Conservation (phyloP, 2,888 invertebrate species). For the Congeria kusceri region DNA sequence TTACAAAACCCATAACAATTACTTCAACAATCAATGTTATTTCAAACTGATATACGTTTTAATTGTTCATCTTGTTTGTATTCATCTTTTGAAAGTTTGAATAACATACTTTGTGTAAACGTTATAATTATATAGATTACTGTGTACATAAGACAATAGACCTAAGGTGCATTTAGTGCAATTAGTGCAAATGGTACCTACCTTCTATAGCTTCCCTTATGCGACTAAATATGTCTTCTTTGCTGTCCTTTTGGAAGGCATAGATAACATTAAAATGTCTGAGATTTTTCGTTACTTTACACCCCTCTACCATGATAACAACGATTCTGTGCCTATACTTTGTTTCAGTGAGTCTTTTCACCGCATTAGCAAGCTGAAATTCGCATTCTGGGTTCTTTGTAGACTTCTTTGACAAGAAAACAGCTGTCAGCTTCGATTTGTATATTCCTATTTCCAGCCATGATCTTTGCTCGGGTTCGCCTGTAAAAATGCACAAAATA, state of each 20-base stretch:
- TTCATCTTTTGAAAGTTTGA: no score
- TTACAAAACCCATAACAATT: no score
- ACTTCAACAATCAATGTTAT: no score
- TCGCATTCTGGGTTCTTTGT: slow-evolving; percentile 24
- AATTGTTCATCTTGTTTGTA: no score
- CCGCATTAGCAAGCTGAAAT: slow-evolving; percentile 38
- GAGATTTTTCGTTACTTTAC: slow-evolving; percentile 49
- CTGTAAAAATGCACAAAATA: slow-evolving; percentile 18
- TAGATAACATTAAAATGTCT: slow-evolving; percentile 48
- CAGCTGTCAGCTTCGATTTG: slow-evolving; percentile 40
- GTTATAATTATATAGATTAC: no score
- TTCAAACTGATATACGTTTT: no score
- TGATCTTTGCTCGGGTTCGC: slow-evolving; percentile 24
- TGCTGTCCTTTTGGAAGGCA: slow-evolving; percentile 1
- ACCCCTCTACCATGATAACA: slow-evolving; percentile 43
- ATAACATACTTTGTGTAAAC: no score
- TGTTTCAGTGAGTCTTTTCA: slow-evolving; percentile 41
- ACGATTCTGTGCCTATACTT: slow-evolving; percentile 53
- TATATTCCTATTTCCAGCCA: slow-evolving; percentile 56
- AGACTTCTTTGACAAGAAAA: slow-evolving; percentile 58
- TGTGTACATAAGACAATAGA: no score
- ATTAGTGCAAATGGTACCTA: no score
- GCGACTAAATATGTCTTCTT: no score
- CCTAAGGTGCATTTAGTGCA: no score
- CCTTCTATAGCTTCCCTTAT: no score